These are phyloP conservation scores for Cistogaster globosa DNA, from an alignment of 2,888 invertebrate species.

Conservation along the genomic window DNA sequence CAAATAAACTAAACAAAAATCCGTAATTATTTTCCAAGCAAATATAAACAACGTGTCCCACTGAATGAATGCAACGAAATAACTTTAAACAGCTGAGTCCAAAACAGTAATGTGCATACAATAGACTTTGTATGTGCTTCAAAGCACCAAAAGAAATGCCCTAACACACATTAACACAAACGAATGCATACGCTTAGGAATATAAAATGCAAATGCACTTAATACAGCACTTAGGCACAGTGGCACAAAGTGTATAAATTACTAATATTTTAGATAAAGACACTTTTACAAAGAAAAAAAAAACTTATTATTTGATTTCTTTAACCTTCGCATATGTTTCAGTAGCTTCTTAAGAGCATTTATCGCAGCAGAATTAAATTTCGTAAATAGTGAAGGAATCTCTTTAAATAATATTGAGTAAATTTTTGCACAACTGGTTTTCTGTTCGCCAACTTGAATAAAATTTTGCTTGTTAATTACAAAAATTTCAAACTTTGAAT, in stretches of 20 bases:
- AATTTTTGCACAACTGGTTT: too few relatives aligned
- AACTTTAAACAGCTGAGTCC: slow-evolving; percentile 71
- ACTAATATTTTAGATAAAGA: not conserved
- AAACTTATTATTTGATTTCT: too few relatives aligned
- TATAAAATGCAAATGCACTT: slow-evolving; percentile 67
- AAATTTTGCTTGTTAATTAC: too few relatives aligned
- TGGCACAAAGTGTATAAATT: slow-evolving; percentile 1
- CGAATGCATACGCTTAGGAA: slow-evolving; percentile 37
- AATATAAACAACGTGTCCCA: slow-evolving; percentile 70
- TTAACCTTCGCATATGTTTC: too few relatives aligned
- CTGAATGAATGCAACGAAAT: slow-evolving; percentile 69
- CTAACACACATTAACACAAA: slow-evolving; percentile 10
- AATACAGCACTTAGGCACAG: slow-evolving; percentile 61
- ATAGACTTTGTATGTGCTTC: slow-evolving; percentile 50
- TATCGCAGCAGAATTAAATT: too few relatives aligned
- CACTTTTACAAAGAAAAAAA: too few relatives aligned
- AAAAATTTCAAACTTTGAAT: too few relatives aligned
- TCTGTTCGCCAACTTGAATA: too few relatives aligned
- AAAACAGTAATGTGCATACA: slow-evolving; percentile 53
- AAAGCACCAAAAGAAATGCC: slow-evolving; percentile 13
- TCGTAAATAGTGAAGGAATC: too few relatives aligned
- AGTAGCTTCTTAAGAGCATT: too few relatives aligned
- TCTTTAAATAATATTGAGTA: too few relatives aligned
- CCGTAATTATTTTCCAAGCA: slow-evolving; percentile 67
- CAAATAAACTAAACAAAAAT: slow-evolving; percentile 60